phyloP scores from a whole-genome alignment of 2,797 vertebrate species.

The Naso thynnoides region DNA sequence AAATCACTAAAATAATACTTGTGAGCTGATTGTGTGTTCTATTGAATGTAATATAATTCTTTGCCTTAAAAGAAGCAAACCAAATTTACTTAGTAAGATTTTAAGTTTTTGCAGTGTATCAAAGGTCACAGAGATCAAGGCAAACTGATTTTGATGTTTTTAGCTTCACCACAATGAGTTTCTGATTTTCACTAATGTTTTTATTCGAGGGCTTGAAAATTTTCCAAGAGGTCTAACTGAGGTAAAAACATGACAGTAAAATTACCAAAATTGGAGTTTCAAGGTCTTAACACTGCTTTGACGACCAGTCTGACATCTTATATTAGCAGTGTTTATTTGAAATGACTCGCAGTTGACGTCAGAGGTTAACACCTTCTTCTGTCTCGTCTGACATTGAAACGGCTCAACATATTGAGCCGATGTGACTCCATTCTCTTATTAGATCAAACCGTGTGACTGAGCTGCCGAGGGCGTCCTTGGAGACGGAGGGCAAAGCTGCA shows the following conservation, averaged over 20 bases:
- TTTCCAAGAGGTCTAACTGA: background rate
- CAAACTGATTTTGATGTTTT: background rate
- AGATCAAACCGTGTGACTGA: constrained; percentile 60
- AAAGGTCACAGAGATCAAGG: too few relatives aligned
- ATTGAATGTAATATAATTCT: too few relatives aligned
- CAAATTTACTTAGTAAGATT: too few relatives aligned
- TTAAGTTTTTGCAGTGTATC: too few relatives aligned
- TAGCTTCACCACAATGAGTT: background rate
- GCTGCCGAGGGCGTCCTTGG: constrained; percentile 67
- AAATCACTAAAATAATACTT: too few relatives aligned
- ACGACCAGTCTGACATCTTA: background rate
- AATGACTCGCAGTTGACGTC: constrained; percentile 53
- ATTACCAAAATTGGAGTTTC: background rate
- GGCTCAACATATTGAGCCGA: constrained; percentile 56
- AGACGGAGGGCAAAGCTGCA: constrained; percentile 72
- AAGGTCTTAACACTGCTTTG: constrained; percentile 23
- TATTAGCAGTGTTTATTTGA: constrained; percentile 26
- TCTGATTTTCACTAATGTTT: background rate
- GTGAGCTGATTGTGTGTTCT: too few relatives aligned
- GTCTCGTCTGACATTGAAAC: constrained; percentile 60
- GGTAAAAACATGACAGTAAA: constrained; percentile 1
- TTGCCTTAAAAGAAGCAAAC: too few relatives aligned
- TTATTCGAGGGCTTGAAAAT: background rate
- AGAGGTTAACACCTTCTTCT: constrained; percentile 56
- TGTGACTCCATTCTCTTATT: constrained; percentile 72